Evolutionary conservation across 2,888 invertebrate genomes (phyloP).

Genomic region (Argyresthia albistria): DNA sequence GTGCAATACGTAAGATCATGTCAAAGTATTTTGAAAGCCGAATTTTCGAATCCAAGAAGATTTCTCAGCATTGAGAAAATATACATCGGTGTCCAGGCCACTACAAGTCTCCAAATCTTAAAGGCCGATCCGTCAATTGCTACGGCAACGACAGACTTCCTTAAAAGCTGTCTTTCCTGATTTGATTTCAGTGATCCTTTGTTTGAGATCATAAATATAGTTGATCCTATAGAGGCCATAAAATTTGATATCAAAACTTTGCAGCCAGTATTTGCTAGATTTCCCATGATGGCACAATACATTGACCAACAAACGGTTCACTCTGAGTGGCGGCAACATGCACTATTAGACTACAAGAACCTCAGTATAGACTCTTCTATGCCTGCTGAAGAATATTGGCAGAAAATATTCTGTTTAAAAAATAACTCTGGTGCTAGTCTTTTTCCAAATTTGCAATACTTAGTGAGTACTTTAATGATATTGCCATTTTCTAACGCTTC

Average conservation of each 20-base stretch:
- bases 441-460: constrained; percentile 3
- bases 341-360: constrained; percentile 1
- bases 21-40: constrained; percentile 1
- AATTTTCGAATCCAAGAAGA: not conserved
- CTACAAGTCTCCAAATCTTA: constrained; percentile 3
- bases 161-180: not conserved
- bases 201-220: constrained; percentile 3
- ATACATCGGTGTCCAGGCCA: constrained; percentile 2
- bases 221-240: constrained; percentile 6
- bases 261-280: constrained; percentile 1
- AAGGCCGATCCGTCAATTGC: not conserved
- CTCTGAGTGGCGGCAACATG: not conserved
- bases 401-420: constrained; percentile 3
- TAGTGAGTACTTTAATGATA: not conserved
- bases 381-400: constrained; percentile 3
- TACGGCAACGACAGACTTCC: not conserved
- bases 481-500: not conserved
- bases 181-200: constrained; percentile 2
- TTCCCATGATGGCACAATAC: constrained; percentile 5
- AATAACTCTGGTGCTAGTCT: constrained; percentile 1
- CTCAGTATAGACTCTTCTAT: constrained; percentile 1
- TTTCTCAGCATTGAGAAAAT: constrained; percentile 1
- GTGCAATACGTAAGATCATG: not conserved
- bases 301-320: constrained; percentile 4
- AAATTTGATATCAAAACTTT: constrained; percentile 5